Base-by-base conservation (phyloP, 2,797 vertebrate genomes). In the Pseudotriccus pelzelni region DNA sequence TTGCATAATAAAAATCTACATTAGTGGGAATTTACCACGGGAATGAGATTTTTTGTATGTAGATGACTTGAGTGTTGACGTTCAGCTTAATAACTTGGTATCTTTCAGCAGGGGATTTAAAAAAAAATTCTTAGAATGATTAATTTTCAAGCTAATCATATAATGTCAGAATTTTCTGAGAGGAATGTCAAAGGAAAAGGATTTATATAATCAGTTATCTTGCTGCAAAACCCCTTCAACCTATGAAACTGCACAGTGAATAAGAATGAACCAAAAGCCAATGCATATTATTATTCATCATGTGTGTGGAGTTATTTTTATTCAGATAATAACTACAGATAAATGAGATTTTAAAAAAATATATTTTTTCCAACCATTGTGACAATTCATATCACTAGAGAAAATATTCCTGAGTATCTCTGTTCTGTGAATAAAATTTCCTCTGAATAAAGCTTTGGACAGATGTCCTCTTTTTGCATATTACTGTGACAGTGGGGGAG, bases 81-180 rank as follows among this genome's bases (percentile, higher is more conserved):
- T 86, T 78, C 47, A 72, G 21, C 63, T 94, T 95, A 32, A 52
- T 58, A 81, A 85, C n/a, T 87, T 67, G 8, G 52, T 84, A 96
- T 39, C 15, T 77, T 84, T 82, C 64, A 81, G 41, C 15, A 72
- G 50, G 10, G 41, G 12, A 69, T 78, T 89, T 19, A 2, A 64
- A 73, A 63, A 22, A 34, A 8, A 4, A 3, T 18, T 94, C 63
- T 91, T 82, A 87, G 87, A 87, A 81, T 63, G 12, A 76, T 76
- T 87, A 43, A 86, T 94, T 93, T 78, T 76, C 90, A 93, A 75
- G 24, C 30, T 94, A 87, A 66, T 94, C 32, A 84, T 78, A 39
- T 21, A 84, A 90, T 8, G 66, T 85, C 78, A 93, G 70, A 96
- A 91, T 88, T 95, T 93, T 87, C 49, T 56, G 52, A 91, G 69